Evolutionary conservation across 2,888 invertebrate species (phyloP).

Genomic region (Epicampocera succincta): DNA sequence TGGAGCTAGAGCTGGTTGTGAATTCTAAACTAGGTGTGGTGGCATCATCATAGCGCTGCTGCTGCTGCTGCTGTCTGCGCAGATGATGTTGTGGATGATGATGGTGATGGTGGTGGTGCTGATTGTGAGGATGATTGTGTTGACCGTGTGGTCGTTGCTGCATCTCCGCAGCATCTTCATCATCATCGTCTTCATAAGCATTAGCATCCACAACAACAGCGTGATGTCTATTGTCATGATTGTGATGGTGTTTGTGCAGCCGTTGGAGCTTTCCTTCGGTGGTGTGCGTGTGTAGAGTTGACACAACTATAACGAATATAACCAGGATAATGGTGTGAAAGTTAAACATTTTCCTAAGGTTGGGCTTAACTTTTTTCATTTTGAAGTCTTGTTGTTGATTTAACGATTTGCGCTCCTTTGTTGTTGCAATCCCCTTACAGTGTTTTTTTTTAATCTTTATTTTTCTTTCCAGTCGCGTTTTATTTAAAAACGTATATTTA

Average conservation of each 20-base stretch:
- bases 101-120: slow-evolving; percentile 14
- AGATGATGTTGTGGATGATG: slow-evolving; percentile 14
- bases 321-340: slow-evolving; percentile 60
- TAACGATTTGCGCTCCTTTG: slow-evolving; percentile 3
- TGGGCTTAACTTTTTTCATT: slow-evolving; percentile 56
- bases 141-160: slow-evolving; percentile 25
- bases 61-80: slow-evolving; percentile 12
- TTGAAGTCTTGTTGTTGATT: slow-evolving; percentile 13
- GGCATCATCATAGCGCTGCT: slow-evolving; percentile 8
- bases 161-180: slow-evolving; percentile 26
- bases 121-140: slow-evolving; percentile 30
- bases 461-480: not conserved
- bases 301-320: slow-evolving; percentile 36
- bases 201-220: slow-evolving; percentile 1
- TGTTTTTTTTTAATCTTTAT: not conserved
- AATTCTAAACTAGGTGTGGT: slow-evolving; percentile 59
- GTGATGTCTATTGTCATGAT: slow-evolving; percentile 45
- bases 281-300: slow-evolving; percentile 41
- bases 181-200: not conserved
- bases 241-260: slow-evolving; percentile 46
- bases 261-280: slow-evolving; percentile 52
- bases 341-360: slow-evolving; percentile 64
- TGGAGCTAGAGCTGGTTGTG: slow-evolving; percentile 37
- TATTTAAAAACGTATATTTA: slow-evolving; percentile 21
- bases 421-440: not conserved